Percentiles rank a stretch among this genome's conserved stretches.
Conservation (phyloP, 2,888 invertebrate genomes). For the Seladonia tumulorum region DNA sequence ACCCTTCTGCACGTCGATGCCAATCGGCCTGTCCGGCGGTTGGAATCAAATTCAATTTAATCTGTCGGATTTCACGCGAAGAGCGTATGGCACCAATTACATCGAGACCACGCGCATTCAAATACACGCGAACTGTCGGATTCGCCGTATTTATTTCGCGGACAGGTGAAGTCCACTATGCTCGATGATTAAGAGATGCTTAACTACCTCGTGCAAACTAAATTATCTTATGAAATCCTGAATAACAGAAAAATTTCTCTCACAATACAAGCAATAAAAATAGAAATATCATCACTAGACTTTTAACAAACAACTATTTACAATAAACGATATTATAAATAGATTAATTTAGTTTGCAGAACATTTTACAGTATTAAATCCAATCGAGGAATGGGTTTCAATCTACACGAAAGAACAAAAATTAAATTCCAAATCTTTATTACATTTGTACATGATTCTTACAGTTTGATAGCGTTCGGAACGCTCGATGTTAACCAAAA, state of each 20-base stretch:
- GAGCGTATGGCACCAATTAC: constrained; percentile 98
- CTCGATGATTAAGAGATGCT: neutral
- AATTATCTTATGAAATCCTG: neutral
- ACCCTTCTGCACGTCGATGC: constrained; percentile 99
- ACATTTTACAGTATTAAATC: neutral
- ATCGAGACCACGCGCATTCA: constrained; percentile 95
- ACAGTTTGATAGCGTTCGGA: neutral
- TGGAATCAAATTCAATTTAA: constrained; percentile 99
- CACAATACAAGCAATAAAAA: neutral
- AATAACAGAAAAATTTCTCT: neutral
- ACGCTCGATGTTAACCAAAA: neutral
- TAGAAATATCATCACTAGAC: too few relatives aligned
- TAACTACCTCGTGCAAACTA: neutral
- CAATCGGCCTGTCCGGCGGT: constrained; percentile 96
- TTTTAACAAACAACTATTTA: too few relatives aligned
- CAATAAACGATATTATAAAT: neutral
- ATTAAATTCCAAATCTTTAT: constrained; percentile 3
- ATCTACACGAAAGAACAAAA: neutral
- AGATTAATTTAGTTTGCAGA: neutral
- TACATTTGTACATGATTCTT: constrained; percentile 12
- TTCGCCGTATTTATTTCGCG: constrained; percentile 94
- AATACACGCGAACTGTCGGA: constrained; percentile 98
- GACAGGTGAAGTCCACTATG: constrained; percentile 84
- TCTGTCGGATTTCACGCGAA: constrained; percentile 95
- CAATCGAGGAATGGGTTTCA: neutral